Conservation (phyloP, 1,140 invertebrate genomes). For the Orchestia grillus region DNA sequence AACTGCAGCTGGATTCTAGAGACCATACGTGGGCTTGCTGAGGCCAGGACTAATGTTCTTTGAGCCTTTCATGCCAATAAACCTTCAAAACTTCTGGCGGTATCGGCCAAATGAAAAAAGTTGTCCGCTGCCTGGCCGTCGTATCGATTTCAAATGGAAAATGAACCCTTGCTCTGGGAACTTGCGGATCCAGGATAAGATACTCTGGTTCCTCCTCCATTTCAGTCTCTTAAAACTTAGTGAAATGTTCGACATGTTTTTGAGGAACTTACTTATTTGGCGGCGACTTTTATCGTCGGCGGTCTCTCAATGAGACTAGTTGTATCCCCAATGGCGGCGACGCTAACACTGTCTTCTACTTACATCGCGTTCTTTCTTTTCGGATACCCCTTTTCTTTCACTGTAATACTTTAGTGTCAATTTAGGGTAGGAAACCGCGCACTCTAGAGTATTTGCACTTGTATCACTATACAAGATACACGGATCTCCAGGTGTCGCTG, state of each 20-base stretch:
- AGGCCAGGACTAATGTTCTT: conserved; percentile 19
- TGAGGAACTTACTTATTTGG: background rate
- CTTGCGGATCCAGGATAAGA: background rate
- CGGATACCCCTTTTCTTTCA: background rate
- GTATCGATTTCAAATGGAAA: conserved; percentile 9
- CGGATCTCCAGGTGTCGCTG: too few relatives aligned
- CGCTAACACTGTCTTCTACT: background rate
- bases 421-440: too few relatives aligned
- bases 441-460: too few relatives aligned
- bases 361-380: background rate
- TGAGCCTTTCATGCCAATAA: conserved; percentile 33
- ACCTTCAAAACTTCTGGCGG: conserved; percentile 26
- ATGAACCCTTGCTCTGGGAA: background rate
- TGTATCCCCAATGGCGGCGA: background rate
- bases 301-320: background rate
- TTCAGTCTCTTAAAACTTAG: background rate
- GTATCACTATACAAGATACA: too few relatives aligned
- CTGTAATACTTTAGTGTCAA: background rate
- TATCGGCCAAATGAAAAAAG: conserved; percentile 34
- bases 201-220: background rate
- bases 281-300: background rate
- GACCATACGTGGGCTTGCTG: background rate
- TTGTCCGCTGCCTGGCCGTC: background rate
- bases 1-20: background rate
- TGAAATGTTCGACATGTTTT: background rate